Evolutionary conservation across 2,113 vertebrate species (phyloP).

Genomic region (Rhinopomastus cyanomelas): DNA sequence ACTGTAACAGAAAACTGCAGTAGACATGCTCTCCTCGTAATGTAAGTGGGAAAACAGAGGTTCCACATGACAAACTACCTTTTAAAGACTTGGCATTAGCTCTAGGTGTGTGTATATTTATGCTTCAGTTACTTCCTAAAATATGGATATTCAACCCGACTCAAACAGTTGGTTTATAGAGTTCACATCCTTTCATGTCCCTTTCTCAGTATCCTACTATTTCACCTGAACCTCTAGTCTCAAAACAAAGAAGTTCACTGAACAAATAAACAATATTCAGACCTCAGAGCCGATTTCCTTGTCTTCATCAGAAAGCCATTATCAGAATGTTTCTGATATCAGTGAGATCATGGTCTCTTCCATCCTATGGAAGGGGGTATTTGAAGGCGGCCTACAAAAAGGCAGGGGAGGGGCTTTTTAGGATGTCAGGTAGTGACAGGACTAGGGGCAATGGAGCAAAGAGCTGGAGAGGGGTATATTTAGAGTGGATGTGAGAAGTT

Average conservation of each 20-base stretch:
- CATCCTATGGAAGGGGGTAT: neutral
- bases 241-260: neutral
- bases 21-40: neutral
- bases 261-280: neutral
- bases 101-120: neutral
- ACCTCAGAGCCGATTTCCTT: neutral
- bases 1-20: neutral
- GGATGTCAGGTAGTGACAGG: too few species aligned
- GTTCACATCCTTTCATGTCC: neutral
- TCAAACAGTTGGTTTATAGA: neutral
- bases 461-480: too few species aligned
- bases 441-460: too few species aligned
- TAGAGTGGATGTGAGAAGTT: too few species aligned
- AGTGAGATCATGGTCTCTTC: neutral
- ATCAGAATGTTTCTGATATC: neutral
- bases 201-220: neutral
- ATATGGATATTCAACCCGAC: neutral
- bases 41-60: neutral
- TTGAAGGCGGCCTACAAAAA: too few species aligned
- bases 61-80: neutral
- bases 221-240: neutral
- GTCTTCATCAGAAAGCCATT: neutral
- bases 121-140: neutral
- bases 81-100: neutral
- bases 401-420: too few species aligned